Evolutionary conservation across 2,888 invertebrate species (phyloP).

Genomic region (Taenaris catops): DNA sequence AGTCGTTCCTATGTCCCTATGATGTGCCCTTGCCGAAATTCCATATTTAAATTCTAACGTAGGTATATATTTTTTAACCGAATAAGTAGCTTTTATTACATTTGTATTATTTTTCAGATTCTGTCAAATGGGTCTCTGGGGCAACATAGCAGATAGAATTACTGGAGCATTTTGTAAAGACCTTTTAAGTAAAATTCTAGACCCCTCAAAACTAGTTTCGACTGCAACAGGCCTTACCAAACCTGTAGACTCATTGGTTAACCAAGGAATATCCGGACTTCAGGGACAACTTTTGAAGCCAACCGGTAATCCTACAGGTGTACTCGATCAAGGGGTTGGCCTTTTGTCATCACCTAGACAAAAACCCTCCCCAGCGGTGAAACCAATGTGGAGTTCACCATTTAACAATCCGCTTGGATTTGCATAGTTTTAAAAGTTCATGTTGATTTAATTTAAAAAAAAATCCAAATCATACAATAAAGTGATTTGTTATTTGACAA

Average conservation of each 20-base stretch:
- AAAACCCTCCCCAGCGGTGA: constrained; percentile 9
- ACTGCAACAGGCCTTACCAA: constrained; percentile 3
- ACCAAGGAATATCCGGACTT: background rate
- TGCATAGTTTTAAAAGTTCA: background rate
- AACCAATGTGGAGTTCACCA: constrained; percentile 16
- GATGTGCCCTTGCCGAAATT: too few relatives aligned
- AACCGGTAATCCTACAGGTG: background rate
- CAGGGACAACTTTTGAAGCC: background rate
- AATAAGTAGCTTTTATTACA: background rate
- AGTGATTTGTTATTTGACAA: background rate
- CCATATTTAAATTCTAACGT: too few relatives aligned
- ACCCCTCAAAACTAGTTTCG: constrained; percentile 33
- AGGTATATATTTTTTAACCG: too few relatives aligned
- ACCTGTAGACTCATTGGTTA: constrained; percentile 2
- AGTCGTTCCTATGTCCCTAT: too few relatives aligned
- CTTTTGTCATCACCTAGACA: constrained; percentile 7
- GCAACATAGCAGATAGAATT: constrained; percentile 79
- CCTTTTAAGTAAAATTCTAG: constrained; percentile 46
- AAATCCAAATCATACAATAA: too few relatives aligned
- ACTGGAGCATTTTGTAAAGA: constrained; percentile 76
- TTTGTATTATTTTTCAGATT: constrained; percentile 52
- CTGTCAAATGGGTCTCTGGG: constrained; percentile 86
- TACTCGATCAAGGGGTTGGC: constrained; percentile 10
- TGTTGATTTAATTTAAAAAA: too few relatives aligned
- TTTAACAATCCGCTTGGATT: constrained; percentile 22